Base-by-base conservation (phyloP, 2,888 invertebrate genomes). In the Mesorhabditis sp. region DNA sequence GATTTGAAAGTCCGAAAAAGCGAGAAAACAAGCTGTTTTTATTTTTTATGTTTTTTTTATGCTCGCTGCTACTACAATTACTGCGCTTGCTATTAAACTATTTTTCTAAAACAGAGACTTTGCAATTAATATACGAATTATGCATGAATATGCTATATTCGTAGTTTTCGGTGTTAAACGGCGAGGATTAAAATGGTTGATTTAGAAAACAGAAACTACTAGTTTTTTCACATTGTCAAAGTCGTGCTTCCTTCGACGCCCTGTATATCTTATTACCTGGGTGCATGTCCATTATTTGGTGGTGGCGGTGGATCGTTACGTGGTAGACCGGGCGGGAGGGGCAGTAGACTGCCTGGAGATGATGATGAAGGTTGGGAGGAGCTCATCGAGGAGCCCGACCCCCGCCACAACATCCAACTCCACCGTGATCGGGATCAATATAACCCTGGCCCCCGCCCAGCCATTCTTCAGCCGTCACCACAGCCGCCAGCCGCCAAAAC, bases 331-430 rank as follows among this genome's bases (percentile, higher is more conserved):
- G 58, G 58, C 7, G n/a, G n/a, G 7, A n/a, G 58, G 58, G n/a
- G 10, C 10, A 50, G 58, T 13, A 10, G 7, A n/a, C 58, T 50
- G 58, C 58, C 58, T 10, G 7, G 58, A 50, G 58, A 50, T 13
- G 58, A 50, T 13, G 58, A 13, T 10, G 58, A 50, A 10, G 58
- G 58, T 50, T 50, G 58, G n/a, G 58, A 50, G 58, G 58, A 50
- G 58, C 58, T 50, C 58, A 50, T 50, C n/a, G 58, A 28, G 28
- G 28, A 50, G 58, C 58, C 58, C 58, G 58, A 13, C 58, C 58
- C n/a, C n/a, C 7, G 58, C 58, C 58, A 10, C 7, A 50, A n/a
- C 58, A 50, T 50, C 10, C 58, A 10, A 10, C n/a, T 13, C 10
- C 58, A 10, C n/a, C 58, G 58, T 13, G 58, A n/a, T n/a, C 58